phyloP scores from a whole-genome alignment of 2,888 invertebrate genomes.

The Caenorhabditis sp. region DNA sequence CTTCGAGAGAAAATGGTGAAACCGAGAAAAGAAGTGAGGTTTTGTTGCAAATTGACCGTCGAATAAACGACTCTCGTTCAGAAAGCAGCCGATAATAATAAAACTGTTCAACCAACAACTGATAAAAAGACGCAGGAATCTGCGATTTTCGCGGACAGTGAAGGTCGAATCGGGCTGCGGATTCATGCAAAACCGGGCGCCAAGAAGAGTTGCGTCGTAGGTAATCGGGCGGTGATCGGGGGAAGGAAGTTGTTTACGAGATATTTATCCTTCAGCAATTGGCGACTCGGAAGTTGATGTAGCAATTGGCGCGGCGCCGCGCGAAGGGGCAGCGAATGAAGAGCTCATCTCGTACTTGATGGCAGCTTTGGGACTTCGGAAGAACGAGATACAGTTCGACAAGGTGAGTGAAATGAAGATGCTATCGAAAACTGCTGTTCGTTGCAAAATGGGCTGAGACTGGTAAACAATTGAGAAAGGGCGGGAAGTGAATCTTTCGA shows the following conservation, averaged over 20 bases:
- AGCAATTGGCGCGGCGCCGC: conserved; percentile 90
- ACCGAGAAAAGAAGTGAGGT: conserved; percentile 40
- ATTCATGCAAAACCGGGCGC: conserved; percentile 90
- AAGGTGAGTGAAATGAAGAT: conserved; percentile 83
- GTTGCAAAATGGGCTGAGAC: conserved; percentile 7
- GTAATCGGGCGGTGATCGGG: conserved; percentile 81
- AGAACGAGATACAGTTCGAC: conserved; percentile 88
- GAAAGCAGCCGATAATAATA: conserved; percentile 35
- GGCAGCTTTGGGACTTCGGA: conserved; percentile 87
- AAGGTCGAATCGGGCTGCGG: conserved; percentile 87
- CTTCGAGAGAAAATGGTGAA: conserved; percentile 48
- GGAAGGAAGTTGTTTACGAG: conserved; percentile 19
- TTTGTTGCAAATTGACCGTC: neutral
- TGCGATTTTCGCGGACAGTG: conserved; percentile 63
- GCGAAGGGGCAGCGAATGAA: conserved; percentile 90
- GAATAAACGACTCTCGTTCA: conserved; percentile 8
- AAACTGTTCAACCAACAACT: conserved; percentile 30
- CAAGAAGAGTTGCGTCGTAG: conserved; percentile 88
- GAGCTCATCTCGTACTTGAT: conserved; percentile 89
- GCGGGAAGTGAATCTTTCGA: conserved; percentile 8
- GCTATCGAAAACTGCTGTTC: conserved; percentile 31
- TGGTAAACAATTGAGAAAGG: conserved; percentile 22
- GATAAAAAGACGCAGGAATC: conserved; percentile 48
- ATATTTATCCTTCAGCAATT: conserved; percentile 65
- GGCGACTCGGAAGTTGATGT: conserved; percentile 87